Evolutionary conservation across 1,140 invertebrate species (phyloP).

Genomic region (Calephelis virginiensis): DNA sequence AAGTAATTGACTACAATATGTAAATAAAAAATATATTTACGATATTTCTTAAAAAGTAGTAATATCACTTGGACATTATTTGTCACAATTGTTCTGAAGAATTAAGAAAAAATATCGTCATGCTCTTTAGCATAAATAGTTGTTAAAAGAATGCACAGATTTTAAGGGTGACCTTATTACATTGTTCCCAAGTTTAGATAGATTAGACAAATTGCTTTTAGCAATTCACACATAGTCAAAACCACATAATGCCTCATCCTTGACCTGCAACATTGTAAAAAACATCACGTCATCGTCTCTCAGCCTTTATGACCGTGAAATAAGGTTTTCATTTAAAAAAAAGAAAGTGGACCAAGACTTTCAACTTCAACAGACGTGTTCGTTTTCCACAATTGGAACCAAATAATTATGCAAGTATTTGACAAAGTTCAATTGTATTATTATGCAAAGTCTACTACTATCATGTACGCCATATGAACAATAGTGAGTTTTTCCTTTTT

Average conservation of each 20-base stretch:
- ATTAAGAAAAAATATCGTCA: too few relatives aligned
- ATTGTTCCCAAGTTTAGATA: too few relatives aligned
- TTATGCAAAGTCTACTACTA: slow-evolving; percentile 19
- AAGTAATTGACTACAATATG: too few relatives aligned
- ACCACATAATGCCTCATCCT: slow-evolving; percentile 36
- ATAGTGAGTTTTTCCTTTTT: slow-evolving; percentile 41
- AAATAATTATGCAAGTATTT: slow-evolving; percentile 32
- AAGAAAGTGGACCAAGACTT: slow-evolving; percentile 44
- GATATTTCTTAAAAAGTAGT: too few relatives aligned
- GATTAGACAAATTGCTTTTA: background rate
- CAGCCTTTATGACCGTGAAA: slow-evolving; percentile 11
- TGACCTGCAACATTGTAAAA: slow-evolving; percentile 33
- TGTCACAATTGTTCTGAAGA: too few relatives aligned
- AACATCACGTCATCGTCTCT: slow-evolving; percentile 9
- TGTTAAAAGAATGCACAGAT: too few relatives aligned
- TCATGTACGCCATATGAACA: slow-evolving; percentile 23
- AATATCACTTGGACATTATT: too few relatives aligned
- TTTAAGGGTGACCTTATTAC: too few relatives aligned
- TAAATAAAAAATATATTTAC: too few relatives aligned
- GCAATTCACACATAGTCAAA: slow-evolving; percentile 19
- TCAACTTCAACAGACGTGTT: slow-evolving; percentile 35
- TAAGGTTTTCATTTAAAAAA: slow-evolving; percentile 29
- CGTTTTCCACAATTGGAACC: slow-evolving; percentile 26
- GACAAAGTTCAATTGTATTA: slow-evolving; percentile 32
- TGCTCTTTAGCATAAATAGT: too few relatives aligned